A percentile compares a stretch with the other conserved stretches of the same genome.
These are phyloP conservation scores for Melipona bicolor DNA, from an alignment of 2,888 invertebrate genomes.

Conservation along the genomic window DNA sequence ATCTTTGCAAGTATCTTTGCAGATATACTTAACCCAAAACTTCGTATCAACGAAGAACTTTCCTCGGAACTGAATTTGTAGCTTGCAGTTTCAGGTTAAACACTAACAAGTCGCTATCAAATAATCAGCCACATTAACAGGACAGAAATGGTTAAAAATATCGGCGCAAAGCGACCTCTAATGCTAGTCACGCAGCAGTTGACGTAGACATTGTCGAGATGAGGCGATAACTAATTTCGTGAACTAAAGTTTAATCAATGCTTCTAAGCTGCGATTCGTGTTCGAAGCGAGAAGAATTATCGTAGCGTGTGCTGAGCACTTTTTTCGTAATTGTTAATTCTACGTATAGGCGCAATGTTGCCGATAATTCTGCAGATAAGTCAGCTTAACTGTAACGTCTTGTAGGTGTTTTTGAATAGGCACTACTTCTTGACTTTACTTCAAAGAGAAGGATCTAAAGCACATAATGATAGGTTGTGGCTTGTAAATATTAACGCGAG, in stretches of 20 bases:
- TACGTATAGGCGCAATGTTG: neutral
- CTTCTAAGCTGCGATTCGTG: neutral
- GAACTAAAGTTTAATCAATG: neutral
- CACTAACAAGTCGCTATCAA: neutral
- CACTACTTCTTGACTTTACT: neutral
- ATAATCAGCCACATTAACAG: neutral
- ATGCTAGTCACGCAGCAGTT: slow-evolving; percentile 9
- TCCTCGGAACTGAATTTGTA: neutral
- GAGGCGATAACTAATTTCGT: neutral
- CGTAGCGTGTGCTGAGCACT: neutral
- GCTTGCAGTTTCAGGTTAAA: neutral
- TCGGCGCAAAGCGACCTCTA: neutral
- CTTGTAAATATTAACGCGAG: neutral
- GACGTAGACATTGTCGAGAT: neutral
- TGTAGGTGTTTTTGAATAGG: neutral
- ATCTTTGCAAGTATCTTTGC: neutral
- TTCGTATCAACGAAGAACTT: neutral
- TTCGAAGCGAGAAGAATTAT: neutral
- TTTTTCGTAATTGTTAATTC: neutral
- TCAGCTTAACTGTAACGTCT: neutral
- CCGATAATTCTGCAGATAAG: neutral
- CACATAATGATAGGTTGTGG: neutral
- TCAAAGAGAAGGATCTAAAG: neutral
- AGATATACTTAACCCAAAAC: neutral
- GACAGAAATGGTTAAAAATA: neutral